Conservation (phyloP, 2,888 invertebrate species). For the Volucella inflata region DNA sequence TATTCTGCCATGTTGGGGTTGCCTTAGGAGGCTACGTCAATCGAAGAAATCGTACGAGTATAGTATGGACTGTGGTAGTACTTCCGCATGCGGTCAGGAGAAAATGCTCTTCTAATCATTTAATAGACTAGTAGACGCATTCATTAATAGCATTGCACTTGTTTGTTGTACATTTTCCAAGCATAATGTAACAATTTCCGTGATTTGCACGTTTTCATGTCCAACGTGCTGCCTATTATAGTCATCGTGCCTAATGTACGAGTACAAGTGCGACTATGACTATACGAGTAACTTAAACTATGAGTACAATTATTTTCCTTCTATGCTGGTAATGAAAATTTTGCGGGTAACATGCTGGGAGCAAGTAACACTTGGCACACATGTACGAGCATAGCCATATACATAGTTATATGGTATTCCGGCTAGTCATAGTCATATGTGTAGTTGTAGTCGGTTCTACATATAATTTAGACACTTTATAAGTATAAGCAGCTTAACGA, state of each 20-base stretch:
- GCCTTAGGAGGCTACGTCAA: slow-evolving; percentile 39
- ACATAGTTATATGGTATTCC: too few relatives aligned
- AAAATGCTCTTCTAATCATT: slow-evolving; percentile 31
- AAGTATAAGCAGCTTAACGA: slow-evolving; percentile 71
- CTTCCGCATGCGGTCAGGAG: slow-evolving; percentile 55
- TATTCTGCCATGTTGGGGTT: slow-evolving; percentile 10
- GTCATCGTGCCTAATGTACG: slow-evolving; percentile 3
- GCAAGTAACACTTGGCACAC: background rate
- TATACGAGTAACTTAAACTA: too few relatives aligned
- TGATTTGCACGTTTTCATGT: slow-evolving; percentile 71
- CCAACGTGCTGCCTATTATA: slow-evolving; percentile 52
- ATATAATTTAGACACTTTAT: slow-evolving; percentile 18
- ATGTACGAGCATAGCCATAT: too few relatives aligned
- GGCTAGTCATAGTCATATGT: background rate
- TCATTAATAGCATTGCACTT: slow-evolving; percentile 69
- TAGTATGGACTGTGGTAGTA: background rate
- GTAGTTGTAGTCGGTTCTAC: slow-evolving; percentile 35
- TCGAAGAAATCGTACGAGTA: slow-evolving; percentile 1
- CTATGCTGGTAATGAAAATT: slow-evolving; percentile 64
- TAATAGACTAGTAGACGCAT: slow-evolving; percentile 24
- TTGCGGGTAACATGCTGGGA: slow-evolving; percentile 21
- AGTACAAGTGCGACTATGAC: background rate
- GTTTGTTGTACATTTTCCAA: slow-evolving; percentile 51
- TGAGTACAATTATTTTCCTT: slow-evolving; percentile 49
- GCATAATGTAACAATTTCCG: slow-evolving; percentile 66